Evolutionary conservation across 2,888 invertebrate genomes (phyloP).

Genomic region (Operophtera brumata): DNA sequence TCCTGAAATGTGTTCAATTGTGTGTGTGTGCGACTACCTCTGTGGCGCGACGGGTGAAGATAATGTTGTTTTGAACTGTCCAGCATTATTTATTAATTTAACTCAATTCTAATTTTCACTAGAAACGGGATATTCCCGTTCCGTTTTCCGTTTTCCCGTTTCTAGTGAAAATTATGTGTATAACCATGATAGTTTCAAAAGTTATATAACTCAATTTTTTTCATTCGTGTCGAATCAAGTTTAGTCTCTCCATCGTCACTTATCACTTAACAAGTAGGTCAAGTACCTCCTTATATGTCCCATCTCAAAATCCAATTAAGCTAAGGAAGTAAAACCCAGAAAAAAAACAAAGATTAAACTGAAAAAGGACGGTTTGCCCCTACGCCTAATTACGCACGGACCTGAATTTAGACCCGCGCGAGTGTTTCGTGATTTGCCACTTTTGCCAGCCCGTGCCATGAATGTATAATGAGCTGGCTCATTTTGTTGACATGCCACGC

Average conservation of each 20-base stretch:
- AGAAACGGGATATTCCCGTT: no score
- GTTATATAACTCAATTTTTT: no score
- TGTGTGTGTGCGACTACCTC: no score
- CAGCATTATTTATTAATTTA: no score
- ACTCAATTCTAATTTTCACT: no score
- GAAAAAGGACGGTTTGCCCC: slow-evolving; percentile 10
- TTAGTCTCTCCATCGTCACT: not conserved
- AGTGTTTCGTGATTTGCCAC: slow-evolving; percentile 34
- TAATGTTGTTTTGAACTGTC: no score
- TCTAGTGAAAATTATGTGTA: no score
- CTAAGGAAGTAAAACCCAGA: not conserved
- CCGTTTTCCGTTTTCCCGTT: no score
- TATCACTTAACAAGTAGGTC: not conserved
- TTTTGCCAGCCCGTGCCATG: slow-evolving; percentile 33
- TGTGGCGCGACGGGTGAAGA: no score
- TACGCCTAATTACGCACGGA: slow-evolving; percentile 30
- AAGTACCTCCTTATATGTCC: not conserved
- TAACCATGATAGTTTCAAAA: no score
- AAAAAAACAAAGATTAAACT: slow-evolving; percentile 13
- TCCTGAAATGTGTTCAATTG: no score
- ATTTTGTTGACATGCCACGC: slow-evolving; percentile 18
- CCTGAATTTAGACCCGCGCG: slow-evolving; percentile 24
- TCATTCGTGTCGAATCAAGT: no score
- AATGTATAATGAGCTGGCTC: slow-evolving; percentile 34
- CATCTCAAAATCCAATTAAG: slow-evolving; percentile 17